Percentiles rank a stretch among this genome's conserved stretches.
These are phyloP conservation scores for Cebus imitator DNA, from an alignment of 2,113 vertebrate genomes.

Conservation along the genomic window DNA sequence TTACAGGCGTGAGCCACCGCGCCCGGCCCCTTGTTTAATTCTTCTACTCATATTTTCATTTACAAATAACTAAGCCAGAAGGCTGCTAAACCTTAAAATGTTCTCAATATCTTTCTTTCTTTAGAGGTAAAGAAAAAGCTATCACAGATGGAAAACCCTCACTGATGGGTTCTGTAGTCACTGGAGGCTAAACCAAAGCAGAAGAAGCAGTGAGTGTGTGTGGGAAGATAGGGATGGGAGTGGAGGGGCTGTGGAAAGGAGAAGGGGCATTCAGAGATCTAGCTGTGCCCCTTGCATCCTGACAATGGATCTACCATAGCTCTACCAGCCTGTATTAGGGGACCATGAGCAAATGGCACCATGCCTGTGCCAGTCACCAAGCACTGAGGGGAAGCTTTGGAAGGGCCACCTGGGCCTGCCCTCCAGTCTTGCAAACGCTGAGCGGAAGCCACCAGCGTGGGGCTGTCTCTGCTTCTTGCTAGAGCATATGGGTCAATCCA, in stretches of 20 bases:
- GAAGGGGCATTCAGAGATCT: background rate
- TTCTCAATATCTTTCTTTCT: background rate
- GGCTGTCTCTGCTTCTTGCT: background rate
- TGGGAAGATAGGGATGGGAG: background rate
- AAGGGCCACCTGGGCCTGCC: background rate
- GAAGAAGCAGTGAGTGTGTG: background rate
- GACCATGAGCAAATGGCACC: background rate
- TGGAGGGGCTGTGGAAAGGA: background rate
- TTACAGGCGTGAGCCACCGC: no score
- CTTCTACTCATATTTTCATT: background rate
- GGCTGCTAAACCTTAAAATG: background rate
- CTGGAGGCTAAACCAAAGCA: background rate
- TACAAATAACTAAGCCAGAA: background rate
- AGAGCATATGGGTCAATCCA: background rate
- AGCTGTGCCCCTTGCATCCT: background rate
- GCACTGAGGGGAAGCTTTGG: no score
- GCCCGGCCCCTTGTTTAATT: background rate
- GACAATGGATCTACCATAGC: background rate
- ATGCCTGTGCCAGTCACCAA: background rate
- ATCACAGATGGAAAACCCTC: background rate
- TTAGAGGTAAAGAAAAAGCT: slow-evolving; percentile 42
- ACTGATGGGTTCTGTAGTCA: background rate
- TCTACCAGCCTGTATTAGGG: background rate
- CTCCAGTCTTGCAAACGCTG: background rate
- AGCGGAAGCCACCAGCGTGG: background rate